Evolutionary conservation across 2,888 invertebrate species (phyloP), one percentile per base, ranked within the genome.

Genomic region (Pterostichus niger): DNA sequence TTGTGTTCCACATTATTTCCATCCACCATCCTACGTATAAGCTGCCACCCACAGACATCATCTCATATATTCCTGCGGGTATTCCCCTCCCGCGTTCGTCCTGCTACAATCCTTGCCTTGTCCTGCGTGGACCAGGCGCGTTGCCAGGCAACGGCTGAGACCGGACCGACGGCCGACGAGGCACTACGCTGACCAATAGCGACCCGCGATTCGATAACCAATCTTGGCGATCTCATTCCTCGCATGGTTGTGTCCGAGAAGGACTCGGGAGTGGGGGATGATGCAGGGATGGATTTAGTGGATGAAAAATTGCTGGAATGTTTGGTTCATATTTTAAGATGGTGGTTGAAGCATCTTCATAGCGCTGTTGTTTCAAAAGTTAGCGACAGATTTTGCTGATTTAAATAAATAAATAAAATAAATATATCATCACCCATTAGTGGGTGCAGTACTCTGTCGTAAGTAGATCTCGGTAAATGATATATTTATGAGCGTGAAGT

Each of bases 201-300:
- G 64, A 15, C 44, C 54, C 46, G 10, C 31, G 44, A 75, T 83
- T 54, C 89, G 88, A 89, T 89, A 89, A 88, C 89, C 89, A 89
- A 90, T 90, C 89, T 89, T 89, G 89, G 89, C 77, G 83, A 89
- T 88, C 89, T 89, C 89, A 89, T 89, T 89, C 88, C 88, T 88
- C 89, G 89, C 89, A 89, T 89, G 89, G 89, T 88, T 88, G 89
- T 59, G 44, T 56, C 35, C n/a, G 56, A 56, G 56, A 13, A 13
- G 44, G 68, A 71, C 17, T 1, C 3, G 0, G 44, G 17, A 4
- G n/a, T 31, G 35, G 44, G 68, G 44, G 40, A 17, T 17, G 10
- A 5, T 1, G 17, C 61, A 61, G 68, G 68, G 40, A 7, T 13
- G 64, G 6, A 64, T 6, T 6, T 11, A 35, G 64, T 13, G 40